Evolutionary conservation across 2,888 invertebrate genomes (phyloP), one percentile per base, ranked within the genome.

Genomic region (Meiosimyza decipiens): DNA sequence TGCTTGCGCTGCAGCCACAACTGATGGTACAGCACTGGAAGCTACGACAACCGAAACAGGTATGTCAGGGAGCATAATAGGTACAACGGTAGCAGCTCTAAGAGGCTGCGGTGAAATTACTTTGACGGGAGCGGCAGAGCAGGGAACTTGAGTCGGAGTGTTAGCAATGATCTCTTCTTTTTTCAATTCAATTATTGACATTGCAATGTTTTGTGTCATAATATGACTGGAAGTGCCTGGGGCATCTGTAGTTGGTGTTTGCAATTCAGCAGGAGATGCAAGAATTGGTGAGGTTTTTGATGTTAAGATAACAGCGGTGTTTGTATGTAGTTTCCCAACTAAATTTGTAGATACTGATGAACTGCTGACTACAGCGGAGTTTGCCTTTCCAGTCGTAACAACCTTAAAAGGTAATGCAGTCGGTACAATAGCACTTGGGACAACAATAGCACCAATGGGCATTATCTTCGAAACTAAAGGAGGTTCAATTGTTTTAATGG

Each of bases 1-100:
- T 11, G 79, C 79, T 54, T 78, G 77, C 16, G 79, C 80, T 12
- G 78, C 80, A 6, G 80, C 78, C 33, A 78, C 76, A 12, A 80
- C 77, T 0, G 79, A 79, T 18, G 80, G 79, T 22, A 80, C 77
- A 0, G 80, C 79, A 54, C 77, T 78, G 11, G 80, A 77, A 4
- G 82, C 82, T 22, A 82, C 80, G 33, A 83, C 83, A 54, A 84
- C 82, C 0, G 82, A 84, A 12, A 80, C 83, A 15, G 83, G 85
- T 51, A 84, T 84, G 28, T 84, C 84, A 6, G 84, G 84, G 55
- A 84, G 72, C 47, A 80, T 76, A 68, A 84, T 82, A 15, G 84
- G 83, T 16, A 84, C 84, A 9, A 81, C 80, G 12, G 77, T 66
- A 12, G 73, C 60, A 18, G 70, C 28, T 22, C 55, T 62, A 4